A percentile compares a stretch with the other conserved stretches of the same genome.
Conservation (phyloP, 2,797 vertebrate species). For the Lepilemur ruficaudatus region DNA sequence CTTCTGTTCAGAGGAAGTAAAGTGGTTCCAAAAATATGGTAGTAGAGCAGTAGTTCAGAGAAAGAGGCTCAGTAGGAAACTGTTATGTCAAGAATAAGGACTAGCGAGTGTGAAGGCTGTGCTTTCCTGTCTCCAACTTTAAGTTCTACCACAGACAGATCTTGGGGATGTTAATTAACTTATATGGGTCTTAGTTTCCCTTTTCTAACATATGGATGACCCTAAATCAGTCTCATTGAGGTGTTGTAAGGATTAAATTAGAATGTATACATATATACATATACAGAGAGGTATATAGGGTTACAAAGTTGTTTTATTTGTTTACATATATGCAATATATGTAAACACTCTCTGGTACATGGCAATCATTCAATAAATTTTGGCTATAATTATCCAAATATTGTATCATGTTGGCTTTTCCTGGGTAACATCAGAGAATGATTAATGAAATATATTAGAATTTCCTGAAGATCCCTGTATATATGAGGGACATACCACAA, state of each 20-base stretch:
- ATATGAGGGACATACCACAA: not conserved
- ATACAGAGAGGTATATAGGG: not conserved
- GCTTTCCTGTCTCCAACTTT: not conserved
- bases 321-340: not conserved
- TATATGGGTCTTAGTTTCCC: not conserved
- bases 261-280: not conserved
- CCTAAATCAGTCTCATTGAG: not conserved
- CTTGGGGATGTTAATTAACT: not conserved
- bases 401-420: not conserved
- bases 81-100: not conserved
- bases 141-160: not conserved
- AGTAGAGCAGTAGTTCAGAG: not conserved
- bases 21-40: not conserved
- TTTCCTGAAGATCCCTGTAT: not conserved
- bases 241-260: not conserved
- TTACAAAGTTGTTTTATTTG: not conserved
- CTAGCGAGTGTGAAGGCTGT: fast-evolving
- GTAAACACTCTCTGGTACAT: not conserved
- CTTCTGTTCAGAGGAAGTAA: not conserved
- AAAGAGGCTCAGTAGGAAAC: not conserved
- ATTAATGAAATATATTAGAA: not conserved
- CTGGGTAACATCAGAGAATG: not conserved
- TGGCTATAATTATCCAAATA: not conserved
- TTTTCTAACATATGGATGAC: not conserved
- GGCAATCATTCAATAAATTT: not conserved